Evolutionary conservation across 2,113 vertebrate species (phyloP).

Genomic region (Leuciscus idus): DNA sequence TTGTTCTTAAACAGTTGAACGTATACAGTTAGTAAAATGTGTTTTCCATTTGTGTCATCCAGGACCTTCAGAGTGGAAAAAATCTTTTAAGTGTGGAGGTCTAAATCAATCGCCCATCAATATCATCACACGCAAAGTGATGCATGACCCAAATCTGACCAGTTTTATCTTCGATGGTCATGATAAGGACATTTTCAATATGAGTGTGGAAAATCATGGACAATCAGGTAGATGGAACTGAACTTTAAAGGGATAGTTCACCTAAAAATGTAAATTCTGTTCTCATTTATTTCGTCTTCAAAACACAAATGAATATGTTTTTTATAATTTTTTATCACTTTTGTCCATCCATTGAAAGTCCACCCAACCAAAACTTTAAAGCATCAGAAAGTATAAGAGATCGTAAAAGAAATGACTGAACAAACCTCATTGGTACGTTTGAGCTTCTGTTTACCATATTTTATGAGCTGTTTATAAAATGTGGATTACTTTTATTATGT

Average conservation of each 20-base stretch:
- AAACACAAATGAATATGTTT: neutral
- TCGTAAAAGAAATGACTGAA: neutral
- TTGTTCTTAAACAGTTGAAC: neutral
- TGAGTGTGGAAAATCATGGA: constrained; percentile 79
- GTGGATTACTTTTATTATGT: neutral
- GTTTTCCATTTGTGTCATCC: constrained; percentile 1
- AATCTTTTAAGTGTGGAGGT: constrained; percentile 64
- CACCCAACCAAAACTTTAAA: neutral
- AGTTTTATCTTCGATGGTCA: constrained; percentile 80
- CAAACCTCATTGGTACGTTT: neutral
- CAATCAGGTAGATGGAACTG: constrained; percentile 75
- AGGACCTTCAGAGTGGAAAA: constrained; percentile 80
- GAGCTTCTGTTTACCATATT: neutral
- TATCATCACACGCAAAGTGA: constrained; percentile 76
- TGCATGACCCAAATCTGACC: constrained; percentile 63
- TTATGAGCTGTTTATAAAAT: neutral
- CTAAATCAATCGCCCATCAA: constrained; percentile 86
- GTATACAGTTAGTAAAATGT: neutral
- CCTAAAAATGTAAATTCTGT: neutral
- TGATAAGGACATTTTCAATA: constrained; percentile 61
- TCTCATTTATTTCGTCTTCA: neutral
- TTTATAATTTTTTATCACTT: neutral
- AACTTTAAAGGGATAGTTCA: neutral
- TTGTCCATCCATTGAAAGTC: neutral
- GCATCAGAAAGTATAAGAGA: neutral